Percentiles rank a stretch among this genome's conserved stretches.
These are phyloP conservation scores for Apis florea DNA, from an alignment of 1,140 invertebrate species.

Conservation along the genomic window DNA sequence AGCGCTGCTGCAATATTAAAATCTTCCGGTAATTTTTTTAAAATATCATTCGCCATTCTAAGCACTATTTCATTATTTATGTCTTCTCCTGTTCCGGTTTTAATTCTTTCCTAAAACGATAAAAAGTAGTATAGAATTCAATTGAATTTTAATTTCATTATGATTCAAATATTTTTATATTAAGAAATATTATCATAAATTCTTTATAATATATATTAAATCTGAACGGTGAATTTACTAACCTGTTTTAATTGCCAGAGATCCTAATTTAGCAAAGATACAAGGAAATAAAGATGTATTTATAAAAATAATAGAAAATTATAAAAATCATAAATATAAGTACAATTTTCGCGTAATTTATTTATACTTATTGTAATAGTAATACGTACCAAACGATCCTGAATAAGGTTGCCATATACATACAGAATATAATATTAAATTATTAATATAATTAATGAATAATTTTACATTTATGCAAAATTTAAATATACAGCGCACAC, in stretches of 20 bases:
- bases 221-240: background rate
- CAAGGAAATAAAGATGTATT: slow-evolving; percentile 20
- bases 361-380: background rate
- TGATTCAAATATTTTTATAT: background rate
- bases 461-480: background rate
- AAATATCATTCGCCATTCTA: slow-evolving; percentile 86
- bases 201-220: too few species aligned
- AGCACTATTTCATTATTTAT: slow-evolving; percentile 86
- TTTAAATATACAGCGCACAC: too few species aligned
- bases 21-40: slow-evolving; percentile 87
- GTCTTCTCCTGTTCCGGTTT: slow-evolving; percentile 72
- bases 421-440: slow-evolving; percentile 20
- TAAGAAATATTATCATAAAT: background rate
- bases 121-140: background rate
- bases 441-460: background rate
- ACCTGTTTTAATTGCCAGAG: slow-evolving; percentile 73
- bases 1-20: slow-evolving; percentile 86
- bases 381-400: slow-evolving; percentile 76
- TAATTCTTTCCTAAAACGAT: slow-evolving; percentile 72
- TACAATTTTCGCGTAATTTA: background rate
- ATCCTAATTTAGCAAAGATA: slow-evolving; percentile 66
- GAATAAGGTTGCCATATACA: slow-evolving; percentile 20
- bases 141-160: background rate
- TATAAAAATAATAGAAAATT: slow-evolving; percentile 18
- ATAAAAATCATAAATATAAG: too few species aligned